Evolutionary conservation across 1,140 invertebrate genomes (phyloP).

Genomic region (Apis florea): DNA sequence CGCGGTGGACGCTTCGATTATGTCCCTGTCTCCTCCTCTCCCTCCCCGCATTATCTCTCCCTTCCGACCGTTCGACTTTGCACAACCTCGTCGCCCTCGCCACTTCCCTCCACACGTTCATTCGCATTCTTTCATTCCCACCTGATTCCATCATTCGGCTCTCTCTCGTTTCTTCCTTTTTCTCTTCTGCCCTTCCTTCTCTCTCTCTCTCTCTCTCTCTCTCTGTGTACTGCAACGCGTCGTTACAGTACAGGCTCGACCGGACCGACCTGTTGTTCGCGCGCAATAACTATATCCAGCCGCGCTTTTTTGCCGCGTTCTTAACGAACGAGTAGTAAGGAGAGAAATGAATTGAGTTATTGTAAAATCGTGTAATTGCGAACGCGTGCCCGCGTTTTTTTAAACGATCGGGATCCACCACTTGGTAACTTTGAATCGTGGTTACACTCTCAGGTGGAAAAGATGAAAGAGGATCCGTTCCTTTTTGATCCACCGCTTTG

Average conservation of each 20-base stretch:
- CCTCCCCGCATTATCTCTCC: neutral
- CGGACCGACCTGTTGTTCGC: conserved; percentile 62
- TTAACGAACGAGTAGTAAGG: conserved; percentile 34
- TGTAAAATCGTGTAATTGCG: conserved; percentile 57
- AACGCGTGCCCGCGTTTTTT: conserved; percentile 23
- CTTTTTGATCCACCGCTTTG: no score
- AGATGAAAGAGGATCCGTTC: no score
- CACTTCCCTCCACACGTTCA: no score
- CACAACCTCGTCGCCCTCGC: no score
- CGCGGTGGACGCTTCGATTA: conserved; percentile 62
- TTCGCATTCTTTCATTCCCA: neutral
- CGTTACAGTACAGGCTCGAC: conserved; percentile 52
- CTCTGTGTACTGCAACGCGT: neutral
- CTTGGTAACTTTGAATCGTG: no score
- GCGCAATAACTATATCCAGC: conserved; percentile 64
- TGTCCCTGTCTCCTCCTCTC: conserved; percentile 4
- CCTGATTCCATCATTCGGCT: neutral
- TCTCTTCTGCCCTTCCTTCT: neutral
- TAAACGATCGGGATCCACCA: no score
- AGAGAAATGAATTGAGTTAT: conserved; percentile 66
- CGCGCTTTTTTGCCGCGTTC: conserved; percentile 53
- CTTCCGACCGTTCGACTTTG: neutral
- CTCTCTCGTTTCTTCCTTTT: conserved; percentile 17
- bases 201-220: neutral
- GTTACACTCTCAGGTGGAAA: no score